Conservation (phyloP, 2,888 invertebrate genomes). For the Gandaritis pyraliata region DNA sequence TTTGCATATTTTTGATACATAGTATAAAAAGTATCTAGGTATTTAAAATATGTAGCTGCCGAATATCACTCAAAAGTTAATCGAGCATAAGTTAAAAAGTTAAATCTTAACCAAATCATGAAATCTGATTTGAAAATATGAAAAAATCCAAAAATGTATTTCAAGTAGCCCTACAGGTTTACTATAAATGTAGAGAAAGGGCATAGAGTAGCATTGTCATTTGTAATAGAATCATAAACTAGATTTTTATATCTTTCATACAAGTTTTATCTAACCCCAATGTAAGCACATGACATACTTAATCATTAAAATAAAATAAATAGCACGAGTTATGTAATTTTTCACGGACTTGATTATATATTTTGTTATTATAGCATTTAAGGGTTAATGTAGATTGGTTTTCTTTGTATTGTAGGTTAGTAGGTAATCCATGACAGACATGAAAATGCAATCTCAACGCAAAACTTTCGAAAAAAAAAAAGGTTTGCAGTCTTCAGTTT, state of each 20-base stretch:
- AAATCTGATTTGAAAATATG: neutral
- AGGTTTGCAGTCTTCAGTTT: neutral
- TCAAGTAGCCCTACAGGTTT: neutral
- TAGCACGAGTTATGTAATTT: slow-evolving; percentile 79
- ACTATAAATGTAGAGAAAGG: neutral
- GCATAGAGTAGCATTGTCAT: slow-evolving; percentile 8
- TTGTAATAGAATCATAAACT: slow-evolving; percentile 16
- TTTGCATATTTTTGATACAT: neutral
- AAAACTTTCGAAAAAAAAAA: neutral
- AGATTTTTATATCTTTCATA: slow-evolving; percentile 49
- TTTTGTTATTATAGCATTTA: slow-evolving; percentile 79
- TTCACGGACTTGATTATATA: slow-evolving; percentile 80
- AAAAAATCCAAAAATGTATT: neutral
- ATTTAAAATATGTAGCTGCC: neutral
- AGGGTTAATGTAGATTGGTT: slow-evolving; percentile 52
- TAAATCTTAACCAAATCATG: neutral
- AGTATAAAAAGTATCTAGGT: neutral
- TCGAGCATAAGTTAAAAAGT: neutral
- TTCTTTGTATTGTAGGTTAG: slow-evolving; percentile 51
- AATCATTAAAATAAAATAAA: slow-evolving; percentile 63
- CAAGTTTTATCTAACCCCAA: slow-evolving; percentile 55
- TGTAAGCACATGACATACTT: slow-evolving; percentile 66
- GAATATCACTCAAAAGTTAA: neutral
- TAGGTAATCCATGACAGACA: slow-evolving; percentile 42
- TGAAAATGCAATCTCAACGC: slow-evolving; percentile 6